Evolutionary conservation across 2,797 vertebrate genomes (phyloP).

Genomic region (Semotilus atromaculatus): DNA sequence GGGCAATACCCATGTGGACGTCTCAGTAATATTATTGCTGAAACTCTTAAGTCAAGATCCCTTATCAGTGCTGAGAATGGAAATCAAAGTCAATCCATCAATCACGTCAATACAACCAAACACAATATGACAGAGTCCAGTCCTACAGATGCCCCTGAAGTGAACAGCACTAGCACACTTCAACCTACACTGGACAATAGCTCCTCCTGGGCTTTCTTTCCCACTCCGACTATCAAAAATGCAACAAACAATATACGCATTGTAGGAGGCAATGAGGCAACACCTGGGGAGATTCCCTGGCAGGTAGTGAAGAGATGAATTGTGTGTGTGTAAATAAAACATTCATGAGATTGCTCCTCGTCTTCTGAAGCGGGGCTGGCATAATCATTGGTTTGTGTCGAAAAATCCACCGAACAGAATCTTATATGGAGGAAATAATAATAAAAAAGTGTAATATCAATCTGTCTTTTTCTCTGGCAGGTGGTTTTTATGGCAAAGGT

Average conservation of each 20-base stretch:
- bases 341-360: background rate
- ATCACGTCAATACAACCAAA: background rate
- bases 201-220: constrained; percentile 13
- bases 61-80: background rate
- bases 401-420: background rate
- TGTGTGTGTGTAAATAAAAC: background rate
- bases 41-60: constrained; percentile 26
- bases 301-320: constrained; percentile 80
- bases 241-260: constrained; percentile 65
- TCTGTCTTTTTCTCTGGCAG: constrained; percentile 68
- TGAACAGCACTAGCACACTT: background rate
- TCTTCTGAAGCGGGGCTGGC: background rate
- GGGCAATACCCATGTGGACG: constrained; percentile 73
- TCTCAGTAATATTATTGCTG: constrained; percentile 37
- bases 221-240: constrained; percentile 58
- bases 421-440: background rate
- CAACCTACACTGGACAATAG: background rate
- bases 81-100: constrained; percentile 18
- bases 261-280: constrained; percentile 83
- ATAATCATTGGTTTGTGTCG: background rate
- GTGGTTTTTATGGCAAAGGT: constrained; percentile 76
- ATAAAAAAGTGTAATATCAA: background rate
- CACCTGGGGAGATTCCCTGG: constrained; percentile 91
- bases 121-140: constrained; percentile 29
- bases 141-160: constrained; percentile 10